These are phyloP conservation scores for Gymnosoma rotundatum DNA, from an alignment of 2,888 invertebrate species.

Conservation along the genomic window DNA sequence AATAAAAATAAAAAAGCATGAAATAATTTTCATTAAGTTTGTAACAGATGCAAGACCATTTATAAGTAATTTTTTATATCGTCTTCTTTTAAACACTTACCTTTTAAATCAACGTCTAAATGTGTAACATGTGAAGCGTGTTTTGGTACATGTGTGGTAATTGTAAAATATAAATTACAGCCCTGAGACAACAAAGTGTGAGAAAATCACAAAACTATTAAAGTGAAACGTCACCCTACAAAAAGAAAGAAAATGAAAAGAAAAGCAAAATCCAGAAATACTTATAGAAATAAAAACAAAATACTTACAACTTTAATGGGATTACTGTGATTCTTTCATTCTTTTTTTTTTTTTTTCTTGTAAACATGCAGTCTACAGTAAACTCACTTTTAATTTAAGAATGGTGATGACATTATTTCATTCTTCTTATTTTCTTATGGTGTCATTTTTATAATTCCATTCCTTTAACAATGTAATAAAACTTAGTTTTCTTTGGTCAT, in stretches of 20 bases:
- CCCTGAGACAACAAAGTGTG: constrained; percentile 66
- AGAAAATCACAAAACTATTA: constrained; percentile 71
- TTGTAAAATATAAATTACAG: constrained; percentile 25
- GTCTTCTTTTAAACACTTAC: constrained; percentile 13
- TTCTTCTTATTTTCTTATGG: constrained; percentile 10
- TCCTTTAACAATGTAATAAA: constrained; percentile 32
- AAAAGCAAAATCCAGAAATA: constrained; percentile 3
- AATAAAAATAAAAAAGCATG: background rate
- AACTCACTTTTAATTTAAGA: constrained; percentile 13
- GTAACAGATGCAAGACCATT: constrained; percentile 27
- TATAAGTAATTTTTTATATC: constrained; percentile 15
- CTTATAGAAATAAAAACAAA: background rate
- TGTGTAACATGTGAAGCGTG: background rate
- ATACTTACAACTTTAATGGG: constrained; percentile 38
- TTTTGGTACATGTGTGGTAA: background rate
- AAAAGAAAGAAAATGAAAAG: background rate
- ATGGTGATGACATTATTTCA: constrained; percentile 26
- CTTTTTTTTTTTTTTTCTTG: background rate
- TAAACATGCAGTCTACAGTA: constrained; percentile 25
- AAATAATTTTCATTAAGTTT: constrained; percentile 10
- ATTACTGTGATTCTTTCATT: constrained; percentile 9
- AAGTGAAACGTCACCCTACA: constrained; percentile 28
- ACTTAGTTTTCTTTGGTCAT: constrained; percentile 57
- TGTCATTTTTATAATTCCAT: constrained; percentile 47
- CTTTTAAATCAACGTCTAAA: background rate